Conservation (phyloP, 2,113 vertebrate species). For the Papio anubis region DNA sequence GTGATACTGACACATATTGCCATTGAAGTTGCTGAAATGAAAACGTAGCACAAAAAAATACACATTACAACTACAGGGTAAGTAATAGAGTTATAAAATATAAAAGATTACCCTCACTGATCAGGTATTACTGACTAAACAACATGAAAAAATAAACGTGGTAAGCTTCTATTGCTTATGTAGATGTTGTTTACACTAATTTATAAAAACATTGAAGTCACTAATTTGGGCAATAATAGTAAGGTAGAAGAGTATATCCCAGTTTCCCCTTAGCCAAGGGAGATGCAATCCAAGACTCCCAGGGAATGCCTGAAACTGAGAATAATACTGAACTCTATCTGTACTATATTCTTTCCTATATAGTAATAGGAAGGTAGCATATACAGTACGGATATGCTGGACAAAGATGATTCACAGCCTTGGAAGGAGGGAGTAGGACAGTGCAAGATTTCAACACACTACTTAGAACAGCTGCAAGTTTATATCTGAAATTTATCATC, state of each 20-base stretch:
- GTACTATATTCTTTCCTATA: background rate
- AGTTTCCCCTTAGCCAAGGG: background rate
- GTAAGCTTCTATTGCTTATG: background rate
- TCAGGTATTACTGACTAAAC: background rate
- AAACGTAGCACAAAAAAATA: background rate
- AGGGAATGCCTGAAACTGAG: background rate
- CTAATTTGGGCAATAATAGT: background rate
- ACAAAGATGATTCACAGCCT: background rate
- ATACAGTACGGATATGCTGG: background rate
- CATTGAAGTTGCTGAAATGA: constrained; percentile 5
- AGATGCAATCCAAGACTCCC: background rate
- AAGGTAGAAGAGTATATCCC: background rate
- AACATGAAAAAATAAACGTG: background rate
- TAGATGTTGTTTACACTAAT: background rate
- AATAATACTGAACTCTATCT: background rate
- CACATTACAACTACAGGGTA: background rate
- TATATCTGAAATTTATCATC: background rate
- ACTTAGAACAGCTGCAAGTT: background rate
- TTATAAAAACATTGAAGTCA: constrained; percentile 24
- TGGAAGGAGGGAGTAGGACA: background rate
- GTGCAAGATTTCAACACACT: background rate
- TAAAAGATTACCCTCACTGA: background rate
- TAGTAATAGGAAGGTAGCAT: background rate
- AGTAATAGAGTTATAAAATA: background rate
- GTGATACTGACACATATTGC: background rate